Base-by-base conservation (phyloP, 2,888 invertebrate species). In the Ceramica pisi region DNA sequence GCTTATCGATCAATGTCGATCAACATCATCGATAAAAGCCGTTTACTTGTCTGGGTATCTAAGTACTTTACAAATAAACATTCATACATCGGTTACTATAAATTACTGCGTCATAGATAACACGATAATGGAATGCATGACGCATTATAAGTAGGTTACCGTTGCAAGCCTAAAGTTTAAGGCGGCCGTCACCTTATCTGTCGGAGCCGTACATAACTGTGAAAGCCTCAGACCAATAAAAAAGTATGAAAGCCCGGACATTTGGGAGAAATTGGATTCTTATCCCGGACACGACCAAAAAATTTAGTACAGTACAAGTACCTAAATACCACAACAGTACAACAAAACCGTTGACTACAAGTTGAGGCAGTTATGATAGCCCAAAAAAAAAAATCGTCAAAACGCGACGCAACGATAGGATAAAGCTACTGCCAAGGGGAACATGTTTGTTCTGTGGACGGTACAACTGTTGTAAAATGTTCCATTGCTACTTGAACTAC, bases 341-440 rank as follows among this genome's bases (percentile, higher is more conserved):
- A 60, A 50, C 35, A 35, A 35, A 31, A 62, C 16, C 0, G 19
- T 19, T 53, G n/a, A n/a, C n/a, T 5, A n/a, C 31, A 14, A 12
- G n/a, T 6, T n/a, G 19, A 9, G 4, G 2, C n/a, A 31, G 19
- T 61, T 53, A 35, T 6, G 38, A 69, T 59, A 35, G 14, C n/a
- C n/a, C 21, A 53, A 16, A 46, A 62, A 48, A 70, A 70, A 41
- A 14, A 2, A 53, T n/a, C n/a, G 23, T 48, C 10, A 48, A 31
- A 46, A 31, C 16, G 46, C 56, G 64, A 48, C 19, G 19, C 64
- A 64, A 48, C 16, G 19, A 2, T 69, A n/a, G n/a, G n/a, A n/a
- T n/a, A n/a, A n/a, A n/a, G n/a, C n/a, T n/a, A 50, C 14, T 9
- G 41, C 6, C 14, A n/a, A 16, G 10, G 12, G 23, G 26, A 63